These are phyloP conservation scores for Syrmaticus mikado DNA, from an alignment of 2,113 vertebrate species.

Conservation along the genomic window DNA sequence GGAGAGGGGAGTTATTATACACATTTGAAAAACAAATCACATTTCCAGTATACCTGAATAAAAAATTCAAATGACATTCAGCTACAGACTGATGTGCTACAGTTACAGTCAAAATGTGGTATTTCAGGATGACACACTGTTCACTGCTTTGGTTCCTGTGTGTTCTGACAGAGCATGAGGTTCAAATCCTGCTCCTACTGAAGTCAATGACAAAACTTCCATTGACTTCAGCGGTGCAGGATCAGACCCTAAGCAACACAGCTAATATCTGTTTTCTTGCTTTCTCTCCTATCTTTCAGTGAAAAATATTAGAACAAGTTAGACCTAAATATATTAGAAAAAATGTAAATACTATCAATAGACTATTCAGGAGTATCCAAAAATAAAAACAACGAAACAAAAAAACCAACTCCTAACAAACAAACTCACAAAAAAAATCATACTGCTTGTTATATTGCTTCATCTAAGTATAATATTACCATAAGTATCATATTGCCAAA, in stretches of 20 bases:
- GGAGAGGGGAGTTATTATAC: not conserved
- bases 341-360: conserved; percentile 26
- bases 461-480: not conserved
- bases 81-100: not conserved
- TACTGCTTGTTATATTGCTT: conserved; percentile 11
- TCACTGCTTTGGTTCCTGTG: not conserved
- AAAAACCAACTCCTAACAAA: too few species aligned
- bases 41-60: not conserved
- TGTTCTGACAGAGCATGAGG: conserved; percentile 61
- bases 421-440: conserved; percentile 14
- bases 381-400: too few species aligned
- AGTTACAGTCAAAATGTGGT: not conserved
- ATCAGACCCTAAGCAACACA: conserved; percentile 62
- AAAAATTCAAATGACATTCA: not conserved
- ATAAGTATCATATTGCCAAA: not conserved
- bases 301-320: not conserved
- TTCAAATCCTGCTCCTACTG: conserved; percentile 71
- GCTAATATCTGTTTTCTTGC: conserved; percentile 14
- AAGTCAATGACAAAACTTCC: conserved; percentile 70
- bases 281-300: conserved; percentile 11
- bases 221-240: conserved; percentile 65
- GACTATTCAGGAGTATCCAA: not conserved
- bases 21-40: not conserved
- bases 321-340: conserved; percentile 24
- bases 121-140: not conserved